Percentiles rank a stretch among this genome's conserved stretches.
Conservation (phyloP, 2,888 invertebrate species). For the Melanchra persicariae region DNA sequence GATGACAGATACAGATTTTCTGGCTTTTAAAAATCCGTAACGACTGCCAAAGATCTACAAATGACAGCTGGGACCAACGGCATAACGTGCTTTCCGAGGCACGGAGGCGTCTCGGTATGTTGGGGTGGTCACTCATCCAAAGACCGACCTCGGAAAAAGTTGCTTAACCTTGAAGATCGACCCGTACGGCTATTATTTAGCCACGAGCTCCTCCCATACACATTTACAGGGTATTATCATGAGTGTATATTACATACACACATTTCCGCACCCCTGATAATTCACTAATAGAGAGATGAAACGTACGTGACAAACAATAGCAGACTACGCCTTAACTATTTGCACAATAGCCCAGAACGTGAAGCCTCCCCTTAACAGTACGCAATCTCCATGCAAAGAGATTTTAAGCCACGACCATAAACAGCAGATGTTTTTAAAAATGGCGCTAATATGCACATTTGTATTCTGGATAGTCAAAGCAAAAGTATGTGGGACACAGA, state of each 20-base stretch:
- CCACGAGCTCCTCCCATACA: no score
- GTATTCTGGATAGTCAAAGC: conserved; percentile 53
- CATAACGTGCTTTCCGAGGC: no score
- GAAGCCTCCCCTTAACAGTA: conserved; percentile 41
- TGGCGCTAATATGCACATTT: conserved; percentile 52
- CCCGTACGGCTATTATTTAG: not conserved
- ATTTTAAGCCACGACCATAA: conserved; percentile 35
- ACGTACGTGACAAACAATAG: conserved; percentile 72
- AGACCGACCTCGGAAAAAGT: not conserved
- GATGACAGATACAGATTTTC: no score
- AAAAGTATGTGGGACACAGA: conserved; percentile 47
- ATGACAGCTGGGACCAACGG: no score
- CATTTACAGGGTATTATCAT: no score
- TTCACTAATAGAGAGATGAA: conserved; percentile 60
- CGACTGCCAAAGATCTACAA: no score
- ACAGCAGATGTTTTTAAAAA: conserved; percentile 58
- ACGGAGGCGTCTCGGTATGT: no score
- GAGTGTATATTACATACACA: not conserved
- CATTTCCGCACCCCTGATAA: conserved; percentile 24
- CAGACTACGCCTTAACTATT: conserved; percentile 57
- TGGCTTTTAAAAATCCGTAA: no score
- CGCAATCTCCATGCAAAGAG: conserved; percentile 41
- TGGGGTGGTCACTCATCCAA: not conserved
- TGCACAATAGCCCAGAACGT: conserved; percentile 61
- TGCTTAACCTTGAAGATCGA: no score